A percentile compares a stretch with the other conserved stretches of the same genome.
Evolutionary conservation across 2,888 invertebrate genomes (phyloP).

Genomic region (Drosophila percnosoma): DNA sequence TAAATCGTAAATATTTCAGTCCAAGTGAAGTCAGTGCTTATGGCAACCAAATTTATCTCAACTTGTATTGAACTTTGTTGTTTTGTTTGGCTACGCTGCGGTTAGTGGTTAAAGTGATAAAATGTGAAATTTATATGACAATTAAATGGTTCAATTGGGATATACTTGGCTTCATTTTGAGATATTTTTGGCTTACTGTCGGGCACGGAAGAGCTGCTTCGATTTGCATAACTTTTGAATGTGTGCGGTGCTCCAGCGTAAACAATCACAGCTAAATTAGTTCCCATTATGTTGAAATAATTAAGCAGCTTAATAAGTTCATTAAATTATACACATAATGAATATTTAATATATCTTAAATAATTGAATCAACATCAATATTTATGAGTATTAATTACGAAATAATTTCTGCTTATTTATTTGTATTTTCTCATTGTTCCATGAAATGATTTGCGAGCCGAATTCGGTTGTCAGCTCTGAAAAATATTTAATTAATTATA

Average conservation of each 20-base stretch:
- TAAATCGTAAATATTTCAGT: constrained; percentile 63
- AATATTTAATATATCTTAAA: neutral
- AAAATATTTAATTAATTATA: constrained; percentile 9
- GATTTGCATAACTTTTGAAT: neutral
- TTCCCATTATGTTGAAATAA: neutral
- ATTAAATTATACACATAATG: neutral
- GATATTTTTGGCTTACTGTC: constrained; percentile 29
- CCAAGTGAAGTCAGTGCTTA: constrained; percentile 35
- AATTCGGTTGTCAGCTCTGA: neutral
- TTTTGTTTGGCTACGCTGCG: constrained; percentile 30
- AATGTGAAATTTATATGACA: constrained; percentile 68
- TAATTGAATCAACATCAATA: neutral
- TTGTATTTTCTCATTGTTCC: neutral
- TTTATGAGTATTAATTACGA: neutral
- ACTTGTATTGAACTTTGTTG: constrained; percentile 41
- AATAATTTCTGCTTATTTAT: neutral
- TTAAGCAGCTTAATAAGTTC: neutral
- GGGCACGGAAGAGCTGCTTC: neutral
- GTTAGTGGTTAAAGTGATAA: constrained; percentile 45
- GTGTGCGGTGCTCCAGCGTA: neutral
- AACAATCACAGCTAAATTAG: neutral
- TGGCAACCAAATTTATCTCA: constrained; percentile 31
- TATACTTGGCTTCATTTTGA: constrained; percentile 47
- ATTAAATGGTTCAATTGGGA: constrained; percentile 65
- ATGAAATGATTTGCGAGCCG: neutral